A percentile compares a stretch with the other conserved stretches of the same genome.
phyloP scores from a whole-genome alignment of 2,888 invertebrate genomes.

The Leptopilina myrica region DNA sequence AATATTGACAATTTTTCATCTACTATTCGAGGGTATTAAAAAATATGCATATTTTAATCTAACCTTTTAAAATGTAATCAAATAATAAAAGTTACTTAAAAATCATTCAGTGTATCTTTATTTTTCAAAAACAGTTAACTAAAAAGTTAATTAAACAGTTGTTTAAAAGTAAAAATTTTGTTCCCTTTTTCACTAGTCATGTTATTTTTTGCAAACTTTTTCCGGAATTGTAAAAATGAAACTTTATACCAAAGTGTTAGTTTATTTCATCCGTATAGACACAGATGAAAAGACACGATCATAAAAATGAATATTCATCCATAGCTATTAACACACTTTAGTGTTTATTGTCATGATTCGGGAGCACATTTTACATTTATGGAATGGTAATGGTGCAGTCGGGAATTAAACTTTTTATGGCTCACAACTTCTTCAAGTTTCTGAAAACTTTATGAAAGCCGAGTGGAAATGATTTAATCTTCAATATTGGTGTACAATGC shows the following conservation, averaged over 20 bases:
- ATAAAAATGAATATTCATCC: conserved; percentile 6
- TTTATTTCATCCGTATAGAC: no score
- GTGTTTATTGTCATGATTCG: conserved; percentile 11
- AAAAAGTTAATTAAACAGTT: no score
- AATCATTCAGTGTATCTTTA: no score
- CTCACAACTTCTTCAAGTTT: neutral
- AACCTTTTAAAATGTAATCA: neutral
- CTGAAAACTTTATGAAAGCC: neutral
- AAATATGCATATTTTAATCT: neutral
- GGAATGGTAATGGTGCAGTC: neutral
- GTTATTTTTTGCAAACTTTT: no score
- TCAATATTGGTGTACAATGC: neutral
- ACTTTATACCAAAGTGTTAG: no score
- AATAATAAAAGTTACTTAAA: neutral
- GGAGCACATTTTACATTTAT: conserved; percentile 12
- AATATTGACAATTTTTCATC: neutral
- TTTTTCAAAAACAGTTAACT: no score
- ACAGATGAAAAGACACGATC: neutral
- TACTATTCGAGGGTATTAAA: neutral
- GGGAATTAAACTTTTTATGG: conserved; percentile 9
- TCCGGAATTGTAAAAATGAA: no score
- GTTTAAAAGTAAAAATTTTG: no score
- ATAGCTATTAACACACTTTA: neutral
- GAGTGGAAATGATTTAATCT: neutral
- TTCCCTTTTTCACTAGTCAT: no score